These are phyloP conservation scores for Halcyon smyrnensis DNA, from an alignment of 2,797 vertebrate genomes.

Conservation along the genomic window DNA sequence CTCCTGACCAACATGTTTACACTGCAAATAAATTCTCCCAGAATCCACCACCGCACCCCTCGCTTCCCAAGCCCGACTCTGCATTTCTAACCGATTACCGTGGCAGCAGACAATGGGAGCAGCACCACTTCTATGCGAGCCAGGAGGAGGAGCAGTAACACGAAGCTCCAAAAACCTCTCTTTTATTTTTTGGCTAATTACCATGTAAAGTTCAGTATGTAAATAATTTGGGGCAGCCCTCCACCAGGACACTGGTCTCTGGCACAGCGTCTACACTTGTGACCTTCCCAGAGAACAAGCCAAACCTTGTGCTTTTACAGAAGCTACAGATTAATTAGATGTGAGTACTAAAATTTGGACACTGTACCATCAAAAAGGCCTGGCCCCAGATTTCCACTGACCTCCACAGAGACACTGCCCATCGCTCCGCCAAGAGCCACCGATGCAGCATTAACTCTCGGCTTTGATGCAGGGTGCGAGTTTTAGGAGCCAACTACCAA, in stretches of 20 bases:
- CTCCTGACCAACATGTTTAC: conserved; percentile 79
- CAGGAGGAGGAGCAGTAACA: background rate
- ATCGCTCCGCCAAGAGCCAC: rapidly evolving
- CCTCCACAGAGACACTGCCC: background rate
- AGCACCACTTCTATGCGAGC: rapidly evolving
- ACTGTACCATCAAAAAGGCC: rapidly evolving
- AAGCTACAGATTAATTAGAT: background rate
- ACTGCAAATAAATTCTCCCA: conserved; percentile 75
- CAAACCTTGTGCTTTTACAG: background rate
- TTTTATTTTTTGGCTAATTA: background rate
- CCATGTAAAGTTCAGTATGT: background rate
- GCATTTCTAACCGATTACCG: background rate
- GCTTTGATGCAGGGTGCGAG: rapidly evolving
- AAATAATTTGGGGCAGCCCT: background rate
- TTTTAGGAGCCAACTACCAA: background rate
- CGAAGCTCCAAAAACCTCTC: background rate
- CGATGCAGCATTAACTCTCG: rapidly evolving
- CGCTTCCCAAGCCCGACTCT: background rate
- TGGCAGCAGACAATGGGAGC: background rate
- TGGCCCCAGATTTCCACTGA: rapidly evolving
- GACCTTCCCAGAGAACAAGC: background rate
- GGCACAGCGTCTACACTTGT: rapidly evolving
- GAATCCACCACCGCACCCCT: conserved; percentile 60
- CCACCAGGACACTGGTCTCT: rapidly evolving
- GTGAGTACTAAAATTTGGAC: background rate